phyloP scores from a whole-genome alignment of 2,113 vertebrate species.

The Callorhinus ursinus region DNA sequence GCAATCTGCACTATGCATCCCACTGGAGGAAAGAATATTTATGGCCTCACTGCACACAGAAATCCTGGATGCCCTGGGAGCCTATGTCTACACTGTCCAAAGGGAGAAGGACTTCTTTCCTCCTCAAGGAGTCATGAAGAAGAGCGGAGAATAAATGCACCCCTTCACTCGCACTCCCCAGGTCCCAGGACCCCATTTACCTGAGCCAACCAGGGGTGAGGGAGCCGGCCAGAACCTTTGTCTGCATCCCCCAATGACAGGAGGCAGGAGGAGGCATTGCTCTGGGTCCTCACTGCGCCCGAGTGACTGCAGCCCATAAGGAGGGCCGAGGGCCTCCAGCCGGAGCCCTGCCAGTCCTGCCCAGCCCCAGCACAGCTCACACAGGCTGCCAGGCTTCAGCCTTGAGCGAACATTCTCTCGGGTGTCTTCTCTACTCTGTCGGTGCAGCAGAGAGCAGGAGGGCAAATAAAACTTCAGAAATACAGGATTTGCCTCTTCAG shows the following conservation, averaged over 20 bases:
- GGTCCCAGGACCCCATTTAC: background rate
- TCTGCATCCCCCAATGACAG: background rate
- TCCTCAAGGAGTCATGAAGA: background rate
- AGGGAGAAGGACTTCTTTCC: background rate
- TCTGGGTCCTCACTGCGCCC: background rate
- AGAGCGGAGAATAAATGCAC: background rate
- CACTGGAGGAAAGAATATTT: background rate
- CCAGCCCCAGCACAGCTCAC: background rate
- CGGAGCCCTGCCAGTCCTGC: background rate
- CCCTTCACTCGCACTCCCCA: background rate
- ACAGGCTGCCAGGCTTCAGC: background rate
- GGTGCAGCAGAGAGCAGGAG: fast-evolving
- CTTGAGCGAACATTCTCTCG: fast-evolving
- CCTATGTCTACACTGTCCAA: background rate
- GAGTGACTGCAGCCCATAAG: slow-evolving; percentile 64
- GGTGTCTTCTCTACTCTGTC: background rate
- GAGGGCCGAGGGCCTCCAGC: background rate
- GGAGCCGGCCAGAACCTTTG: background rate
- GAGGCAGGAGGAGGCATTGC: background rate
- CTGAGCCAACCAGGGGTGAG: background rate
- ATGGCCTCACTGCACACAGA: background rate
- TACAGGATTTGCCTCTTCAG: background rate
- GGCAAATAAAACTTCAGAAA: background rate
- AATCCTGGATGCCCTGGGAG: background rate
- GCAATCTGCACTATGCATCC: fast-evolving